Conservation (phyloP, 1,140 invertebrate genomes). For the Trichomalopsis sarcophagae region DNA sequence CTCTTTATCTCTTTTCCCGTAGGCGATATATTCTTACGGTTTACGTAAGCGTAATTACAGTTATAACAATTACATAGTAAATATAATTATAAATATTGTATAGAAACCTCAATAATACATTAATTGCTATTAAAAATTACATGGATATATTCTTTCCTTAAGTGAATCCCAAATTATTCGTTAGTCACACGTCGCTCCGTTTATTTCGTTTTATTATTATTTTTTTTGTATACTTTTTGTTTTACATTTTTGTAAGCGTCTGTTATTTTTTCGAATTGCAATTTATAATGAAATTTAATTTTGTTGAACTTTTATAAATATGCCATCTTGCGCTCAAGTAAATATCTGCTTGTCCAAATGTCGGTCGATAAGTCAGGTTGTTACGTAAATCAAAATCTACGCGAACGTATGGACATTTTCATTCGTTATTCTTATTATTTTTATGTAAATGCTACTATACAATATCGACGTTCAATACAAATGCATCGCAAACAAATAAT, state of each 20-base stretch:
- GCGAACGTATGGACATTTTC: no score
- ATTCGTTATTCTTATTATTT: no score
- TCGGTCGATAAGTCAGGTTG: neutral
- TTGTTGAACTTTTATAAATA: no score
- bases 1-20: conserved; percentile 62
- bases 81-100: conserved; percentile 74
- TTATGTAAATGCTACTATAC: no score
- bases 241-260: neutral
- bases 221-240: no score
- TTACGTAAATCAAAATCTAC: no score
- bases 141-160: neutral
- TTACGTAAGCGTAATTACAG: conserved; percentile 68
- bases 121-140: conserved; percentile 70
- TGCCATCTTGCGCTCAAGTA: neutral
- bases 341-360: neutral
- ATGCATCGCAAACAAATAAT: no score
- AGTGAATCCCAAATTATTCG: no score
- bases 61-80: conserved; percentile 69
- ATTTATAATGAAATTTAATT: no score
- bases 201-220: no score
- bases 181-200: no score
- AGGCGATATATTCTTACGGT: conserved; percentile 60
- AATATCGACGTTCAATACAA: no score
- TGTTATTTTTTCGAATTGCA: neutral
- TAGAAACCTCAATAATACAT: conserved; percentile 73